Evolutionary conservation across 2,113 vertebrate genomes (phyloP), one percentile per base, ranked within the genome.

Genomic region (Urocitellus parryii): DNA sequence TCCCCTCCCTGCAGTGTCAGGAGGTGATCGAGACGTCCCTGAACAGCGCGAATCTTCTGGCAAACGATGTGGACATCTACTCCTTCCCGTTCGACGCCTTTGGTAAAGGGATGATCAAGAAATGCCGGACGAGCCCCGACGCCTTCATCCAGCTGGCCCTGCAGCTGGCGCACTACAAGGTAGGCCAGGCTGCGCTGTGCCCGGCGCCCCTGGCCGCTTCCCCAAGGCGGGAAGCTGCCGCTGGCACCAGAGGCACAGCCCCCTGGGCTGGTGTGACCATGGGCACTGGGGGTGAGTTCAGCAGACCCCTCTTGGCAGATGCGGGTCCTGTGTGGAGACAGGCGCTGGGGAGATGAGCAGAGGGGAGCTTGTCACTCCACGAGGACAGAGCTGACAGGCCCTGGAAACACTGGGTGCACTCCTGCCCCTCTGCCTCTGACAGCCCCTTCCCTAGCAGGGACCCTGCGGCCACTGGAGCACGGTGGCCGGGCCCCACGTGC

Each of bases 31-130:
- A 99, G 97, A 98, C 94, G 9, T 99, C 99, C 78, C 97, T 99
- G 97, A 98, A 92, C 63, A 97, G 98, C 6, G 99, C 99, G 0
- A 91, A 5, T 24, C 93, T 98, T 25, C 98, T 99, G 85, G 99
- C 99, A 8, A 98, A 99, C 13, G 99, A 99, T 17, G 99, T 99
- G 92, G 99, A 99, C 94, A 99, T 99, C 76, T 96, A 96, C 88
- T 99, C 99, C 20, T 99, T 99, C 96, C 99, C 97, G 4, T 99
- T 99, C 73, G 96, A 95, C 4, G 0, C 97, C 70, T 99, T 99
- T 96, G 99, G 99, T 8, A 99, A 99, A 97, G 99, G 99, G 7
- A 92, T 99, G 83, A 99, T 99, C 97, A 99, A 99, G 98, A 99
- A 99, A 96, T 99, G 99, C 81, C 99, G 98, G 96, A 99, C 99